Percentiles rank a stretch among this genome's conserved stretches.
Evolutionary conservation across 2,113 vertebrate genomes (phyloP).

Genomic region (Rhinichthys klamathensis): DNA sequence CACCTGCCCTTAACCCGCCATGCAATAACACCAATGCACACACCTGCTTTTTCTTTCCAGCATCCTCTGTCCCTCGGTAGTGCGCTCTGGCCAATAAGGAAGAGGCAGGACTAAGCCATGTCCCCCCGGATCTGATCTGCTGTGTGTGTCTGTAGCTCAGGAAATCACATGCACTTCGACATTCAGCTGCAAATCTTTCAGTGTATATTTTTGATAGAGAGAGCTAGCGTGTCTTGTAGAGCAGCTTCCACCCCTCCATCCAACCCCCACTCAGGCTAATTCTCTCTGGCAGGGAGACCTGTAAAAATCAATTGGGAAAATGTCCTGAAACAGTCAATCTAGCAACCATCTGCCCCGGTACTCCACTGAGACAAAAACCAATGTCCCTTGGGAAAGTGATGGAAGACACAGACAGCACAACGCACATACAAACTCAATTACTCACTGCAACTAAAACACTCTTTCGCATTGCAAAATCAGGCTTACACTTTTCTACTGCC

Average conservation of each 20-base stretch:
- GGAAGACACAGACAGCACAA: conserved; percentile 49
- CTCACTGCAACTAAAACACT: conserved; percentile 53
- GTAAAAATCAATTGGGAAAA: conserved; percentile 77
- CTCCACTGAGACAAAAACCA: conserved; percentile 67
- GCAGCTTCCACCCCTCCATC: neutral
- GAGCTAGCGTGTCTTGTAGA: neutral
- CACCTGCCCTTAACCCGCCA: conserved; percentile 59
- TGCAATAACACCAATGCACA: conserved; percentile 41
- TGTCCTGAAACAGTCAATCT: conserved; percentile 74
- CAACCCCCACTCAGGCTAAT: conserved; percentile 61
- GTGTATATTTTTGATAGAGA: conserved; percentile 33
- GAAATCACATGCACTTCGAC: conserved; percentile 12
- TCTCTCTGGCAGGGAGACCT: conserved; percentile 69
- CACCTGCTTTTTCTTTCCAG: conserved; percentile 50
- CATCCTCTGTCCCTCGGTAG: neutral
- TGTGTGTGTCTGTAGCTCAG: neutral
- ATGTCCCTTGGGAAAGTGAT: conserved; percentile 46
- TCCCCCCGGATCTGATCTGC: conserved; percentile 7
- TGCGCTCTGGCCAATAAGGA: conserved; percentile 32
- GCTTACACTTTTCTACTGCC: conserved; percentile 15
- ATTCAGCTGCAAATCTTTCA: conserved; percentile 44
- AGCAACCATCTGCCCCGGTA: conserved; percentile 72
- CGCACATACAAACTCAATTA: conserved; percentile 59
- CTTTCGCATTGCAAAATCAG: conserved; percentile 43
- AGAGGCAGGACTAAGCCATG: conserved; percentile 18